phyloP scores from a whole-genome alignment of 2,888 invertebrate genomes.

The Hyles lineata region DNA sequence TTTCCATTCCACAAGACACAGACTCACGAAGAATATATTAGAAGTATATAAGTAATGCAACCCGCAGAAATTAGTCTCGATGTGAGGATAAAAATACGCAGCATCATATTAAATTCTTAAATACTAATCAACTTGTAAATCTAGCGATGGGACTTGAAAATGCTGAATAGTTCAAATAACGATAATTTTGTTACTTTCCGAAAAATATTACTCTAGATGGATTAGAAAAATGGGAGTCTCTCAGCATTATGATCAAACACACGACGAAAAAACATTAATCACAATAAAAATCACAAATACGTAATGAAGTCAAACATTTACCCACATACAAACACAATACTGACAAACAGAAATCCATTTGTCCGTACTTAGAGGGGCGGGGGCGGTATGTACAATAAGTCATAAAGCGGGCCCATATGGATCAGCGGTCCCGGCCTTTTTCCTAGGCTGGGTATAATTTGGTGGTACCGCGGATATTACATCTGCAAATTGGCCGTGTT shows the following conservation, averaged over 20 bases:
- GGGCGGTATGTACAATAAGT: constrained; percentile 50
- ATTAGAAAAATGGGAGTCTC: too few species aligned
- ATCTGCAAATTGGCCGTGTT: constrained; percentile 80
- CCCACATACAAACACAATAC: constrained; percentile 18
- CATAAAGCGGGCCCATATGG: constrained; percentile 64
- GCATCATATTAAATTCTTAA: too few species aligned
- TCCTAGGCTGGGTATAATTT: constrained; percentile 60
- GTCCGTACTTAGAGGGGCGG: constrained; percentile 53
- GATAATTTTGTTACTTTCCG: too few species aligned
- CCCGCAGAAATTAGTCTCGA: too few species aligned
- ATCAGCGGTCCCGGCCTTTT: constrained; percentile 52
- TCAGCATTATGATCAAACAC: not conserved
- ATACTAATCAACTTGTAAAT: too few species aligned
- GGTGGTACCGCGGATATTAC: constrained; percentile 69
- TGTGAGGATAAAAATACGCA: too few species aligned
- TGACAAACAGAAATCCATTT: constrained; percentile 41
- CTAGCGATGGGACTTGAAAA: too few species aligned
- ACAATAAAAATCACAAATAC: constrained; percentile 17
- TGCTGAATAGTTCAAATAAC: too few species aligned
- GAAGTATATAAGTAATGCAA: too few species aligned
- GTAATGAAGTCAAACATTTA: constrained; percentile 14
- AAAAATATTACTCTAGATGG: too few species aligned
- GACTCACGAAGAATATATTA: too few species aligned
- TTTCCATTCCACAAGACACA: too few species aligned
- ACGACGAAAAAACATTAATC: constrained; percentile 1